phyloP scores from a whole-genome alignment of 2,888 invertebrate species.

The Melanotus villosus region DNA sequence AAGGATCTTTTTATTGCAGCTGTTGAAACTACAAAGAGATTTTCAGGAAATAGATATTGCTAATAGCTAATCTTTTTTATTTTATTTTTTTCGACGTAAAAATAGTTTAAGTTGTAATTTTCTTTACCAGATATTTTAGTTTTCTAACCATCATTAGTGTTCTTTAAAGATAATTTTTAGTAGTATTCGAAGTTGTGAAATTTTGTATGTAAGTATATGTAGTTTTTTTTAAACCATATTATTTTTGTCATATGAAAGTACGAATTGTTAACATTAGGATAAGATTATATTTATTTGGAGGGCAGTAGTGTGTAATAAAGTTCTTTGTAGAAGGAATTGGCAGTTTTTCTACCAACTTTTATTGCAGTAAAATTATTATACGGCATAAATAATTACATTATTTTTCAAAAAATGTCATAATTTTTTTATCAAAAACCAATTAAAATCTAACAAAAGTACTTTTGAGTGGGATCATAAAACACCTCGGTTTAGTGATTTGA shows the following conservation, averaged over 20 bases:
- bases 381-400: no score
- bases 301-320: slow-evolving; percentile 4
- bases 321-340: slow-evolving; percentile 1
- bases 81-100: neutral
- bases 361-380: no score
- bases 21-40: slow-evolving; percentile 52
- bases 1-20: slow-evolving; percentile 48
- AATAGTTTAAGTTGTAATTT: neutral
- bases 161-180: slow-evolving; percentile 12
- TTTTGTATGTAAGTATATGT: slow-evolving; percentile 2
- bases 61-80: slow-evolving; percentile 29
- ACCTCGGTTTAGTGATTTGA: no score
- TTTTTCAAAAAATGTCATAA: no score
- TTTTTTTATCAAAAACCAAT: no score
- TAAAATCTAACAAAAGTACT: no score
- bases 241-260: neutral
- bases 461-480: no score
- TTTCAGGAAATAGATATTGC: slow-evolving; percentile 52
- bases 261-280: neutral
- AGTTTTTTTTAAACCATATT: neutral
- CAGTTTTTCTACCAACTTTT: no score
- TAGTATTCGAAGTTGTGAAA: neutral
- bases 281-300: slow-evolving; percentile 13
- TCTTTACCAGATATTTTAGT: neutral
- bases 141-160: slow-evolving; percentile 8